Percentiles rank a stretch among this genome's conserved stretches.
phyloP scores from a whole-genome alignment of 1,140 invertebrate genomes.

The Drosophila erecta region DNA sequence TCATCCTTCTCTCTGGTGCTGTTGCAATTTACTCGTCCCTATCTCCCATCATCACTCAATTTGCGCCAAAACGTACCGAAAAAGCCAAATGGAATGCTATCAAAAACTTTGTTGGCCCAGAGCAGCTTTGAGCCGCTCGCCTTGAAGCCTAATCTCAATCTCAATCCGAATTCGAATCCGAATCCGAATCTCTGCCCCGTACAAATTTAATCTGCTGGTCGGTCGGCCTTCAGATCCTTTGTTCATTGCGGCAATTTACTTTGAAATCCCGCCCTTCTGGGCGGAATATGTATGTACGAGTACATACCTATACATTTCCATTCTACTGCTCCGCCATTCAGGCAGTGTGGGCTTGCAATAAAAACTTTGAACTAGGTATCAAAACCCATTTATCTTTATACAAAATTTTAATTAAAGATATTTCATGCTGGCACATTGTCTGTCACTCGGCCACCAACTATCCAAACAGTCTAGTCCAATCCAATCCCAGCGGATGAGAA shows the following conservation, averaged over 20 bases:
- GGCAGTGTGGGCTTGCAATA: conserved; percentile 55
- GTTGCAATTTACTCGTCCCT: conserved; percentile 57
- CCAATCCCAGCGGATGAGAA: background rate
- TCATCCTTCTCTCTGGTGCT: conserved; percentile 10
- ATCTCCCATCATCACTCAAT: conserved; percentile 38
- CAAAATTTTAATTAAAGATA: conserved; percentile 81
- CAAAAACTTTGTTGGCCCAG: conserved; percentile 72
- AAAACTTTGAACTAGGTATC: conserved; percentile 78
- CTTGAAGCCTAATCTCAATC: conserved; percentile 53
- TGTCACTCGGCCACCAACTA: conserved; percentile 25
- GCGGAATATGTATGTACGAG: background rate
- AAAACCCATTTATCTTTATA: conserved; percentile 82
- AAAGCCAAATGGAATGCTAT: conserved; percentile 56
- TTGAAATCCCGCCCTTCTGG: conserved; percentile 47
- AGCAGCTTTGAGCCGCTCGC: conserved; percentile 43
- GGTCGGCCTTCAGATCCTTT: conserved; percentile 42
- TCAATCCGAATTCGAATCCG: conserved; percentile 6
- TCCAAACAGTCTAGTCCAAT: conserved; percentile 8
- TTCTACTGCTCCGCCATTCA: background rate
- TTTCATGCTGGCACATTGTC: conserved; percentile 78
- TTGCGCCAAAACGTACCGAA: conserved; percentile 34
- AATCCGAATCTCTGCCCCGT: background rate
- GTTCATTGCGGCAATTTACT: conserved; percentile 75
- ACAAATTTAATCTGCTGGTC: conserved; percentile 73
- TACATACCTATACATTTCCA: background rate